Percentiles rank a stretch among this genome's conserved stretches.
Conservation (phyloP, 2,888 invertebrate species). For the Ectropis crepuscularia region DNA sequence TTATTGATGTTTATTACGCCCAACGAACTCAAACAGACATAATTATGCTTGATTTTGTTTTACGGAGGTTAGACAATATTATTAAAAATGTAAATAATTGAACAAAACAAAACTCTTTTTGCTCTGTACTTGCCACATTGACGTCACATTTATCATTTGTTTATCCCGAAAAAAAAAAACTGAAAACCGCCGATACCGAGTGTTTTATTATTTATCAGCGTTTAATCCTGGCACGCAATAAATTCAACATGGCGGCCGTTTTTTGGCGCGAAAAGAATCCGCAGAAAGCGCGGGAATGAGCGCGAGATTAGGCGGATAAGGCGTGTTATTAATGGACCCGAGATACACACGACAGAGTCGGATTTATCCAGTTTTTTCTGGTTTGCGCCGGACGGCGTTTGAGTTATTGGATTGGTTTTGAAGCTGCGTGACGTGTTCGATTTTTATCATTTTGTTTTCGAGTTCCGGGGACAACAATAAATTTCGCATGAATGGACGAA, state of each 20-base stretch:
- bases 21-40: no score
- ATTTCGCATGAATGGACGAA: background rate
- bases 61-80: no score
- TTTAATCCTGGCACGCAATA: conserved; percentile 77
- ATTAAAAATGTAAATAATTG: no score
- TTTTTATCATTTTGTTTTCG: conserved; percentile 12
- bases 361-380: conserved; percentile 35
- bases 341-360: conserved; percentile 72
- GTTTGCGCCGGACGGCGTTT: conserved; percentile 47
- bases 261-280: conserved; percentile 80
- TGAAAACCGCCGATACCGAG: conserved; percentile 37
- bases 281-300: conserved; percentile 82
- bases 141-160: conserved; percentile 2
- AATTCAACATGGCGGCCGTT: conserved; percentile 76
- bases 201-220: conserved; percentile 59
- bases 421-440: conserved; percentile 12
- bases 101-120: no score
- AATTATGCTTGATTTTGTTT: no score
- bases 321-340: conserved; percentile 81
- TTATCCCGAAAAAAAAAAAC: conserved; percentile 16
- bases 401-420: conserved; percentile 46
- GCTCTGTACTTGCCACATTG: background rate
- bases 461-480: background rate
- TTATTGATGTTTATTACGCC: no score
- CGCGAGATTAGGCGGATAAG: conserved; percentile 80